Evolutionary conservation across 2,888 invertebrate species (phyloP).

Genomic region (Portevinia maculata): DNA sequence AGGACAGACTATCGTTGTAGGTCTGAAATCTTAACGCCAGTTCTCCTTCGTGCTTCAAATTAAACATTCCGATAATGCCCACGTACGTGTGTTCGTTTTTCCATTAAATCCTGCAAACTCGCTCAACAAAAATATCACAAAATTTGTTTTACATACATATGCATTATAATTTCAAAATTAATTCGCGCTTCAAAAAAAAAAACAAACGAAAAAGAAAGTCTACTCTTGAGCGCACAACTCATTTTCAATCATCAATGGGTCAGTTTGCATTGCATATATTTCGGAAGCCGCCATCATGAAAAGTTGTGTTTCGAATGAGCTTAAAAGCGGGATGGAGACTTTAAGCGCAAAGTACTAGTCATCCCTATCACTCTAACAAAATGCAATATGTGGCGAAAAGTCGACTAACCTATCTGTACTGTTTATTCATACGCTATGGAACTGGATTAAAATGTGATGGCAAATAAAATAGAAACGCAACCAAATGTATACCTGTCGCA

Average conservation of each 20-base stretch:
- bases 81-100: neutral
- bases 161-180: neutral
- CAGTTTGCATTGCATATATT: slow-evolving; percentile 46
- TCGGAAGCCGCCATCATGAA: slow-evolving; percentile 50
- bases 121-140: too few relatives aligned
- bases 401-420: slow-evolving; percentile 4
- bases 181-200: neutral
- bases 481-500: neutral
- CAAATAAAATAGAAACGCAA: slow-evolving; percentile 14
- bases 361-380: slow-evolving; percentile 20
- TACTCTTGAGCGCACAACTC: slow-evolving; percentile 28
- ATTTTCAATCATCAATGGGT: slow-evolving; percentile 23
- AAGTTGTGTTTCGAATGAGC: slow-evolving; percentile 15
- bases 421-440: slow-evolving; percentile 7
- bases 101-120: neutral
- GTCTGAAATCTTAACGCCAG: neutral
- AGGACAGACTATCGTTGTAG: too few relatives aligned
- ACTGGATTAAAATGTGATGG: neutral
- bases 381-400: slow-evolving; percentile 38
- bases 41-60: slow-evolving; percentile 31
- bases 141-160: neutral
- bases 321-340: neutral
- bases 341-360: neutral
- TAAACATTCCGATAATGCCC: slow-evolving; percentile 26
- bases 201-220: neutral